A percentile compares a stretch with the other conserved stretches of the same genome.
Conservation (phyloP, 2,888 invertebrate species). For the Erebia aethiops region DNA sequence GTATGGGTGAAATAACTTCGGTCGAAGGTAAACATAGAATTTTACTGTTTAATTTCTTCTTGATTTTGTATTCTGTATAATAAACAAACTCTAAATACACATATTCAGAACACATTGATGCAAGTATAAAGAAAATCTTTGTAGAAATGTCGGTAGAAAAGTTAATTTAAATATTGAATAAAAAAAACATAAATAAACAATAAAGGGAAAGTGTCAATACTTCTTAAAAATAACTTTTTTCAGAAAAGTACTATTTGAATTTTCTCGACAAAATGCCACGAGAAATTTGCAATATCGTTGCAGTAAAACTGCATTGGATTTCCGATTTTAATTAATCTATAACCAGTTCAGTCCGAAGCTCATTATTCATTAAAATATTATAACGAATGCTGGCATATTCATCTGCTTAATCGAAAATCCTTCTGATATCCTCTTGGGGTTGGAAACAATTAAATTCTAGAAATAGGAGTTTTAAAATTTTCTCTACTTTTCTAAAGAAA, state of each 20-base stretch:
- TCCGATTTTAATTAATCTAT: slow-evolving; percentile 26
- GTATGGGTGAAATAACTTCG: too few species aligned
- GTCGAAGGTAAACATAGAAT: too few species aligned
- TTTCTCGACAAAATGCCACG: neutral
- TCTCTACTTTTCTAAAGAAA: neutral
- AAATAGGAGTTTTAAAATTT: neutral
- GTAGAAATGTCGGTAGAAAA: too few species aligned
- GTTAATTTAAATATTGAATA: too few species aligned
- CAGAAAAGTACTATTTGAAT: neutral
- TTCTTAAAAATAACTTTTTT: too few species aligned
- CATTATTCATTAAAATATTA: slow-evolving; percentile 24
- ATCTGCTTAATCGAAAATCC: slow-evolving; percentile 10
- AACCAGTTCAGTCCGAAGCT: slow-evolving; percentile 19
- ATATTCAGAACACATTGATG: too few species aligned
- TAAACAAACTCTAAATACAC: too few species aligned
- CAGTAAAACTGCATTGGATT: slow-evolving; percentile 12
- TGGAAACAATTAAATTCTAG: neutral
- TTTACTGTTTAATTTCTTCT: too few species aligned
- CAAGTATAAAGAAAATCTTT: too few species aligned
- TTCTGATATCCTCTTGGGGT: neutral
- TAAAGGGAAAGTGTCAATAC: too few species aligned
- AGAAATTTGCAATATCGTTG: slow-evolving; percentile 14
- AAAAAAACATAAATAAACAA: too few species aligned
- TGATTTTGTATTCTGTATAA: too few species aligned
- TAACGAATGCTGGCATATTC: slow-evolving; percentile 15